Evolutionary conservation across 2,113 vertebrate genomes (phyloP), one percentile per base, ranked within the genome.

Genomic region (Anarhynchus alexandrinus): DNA sequence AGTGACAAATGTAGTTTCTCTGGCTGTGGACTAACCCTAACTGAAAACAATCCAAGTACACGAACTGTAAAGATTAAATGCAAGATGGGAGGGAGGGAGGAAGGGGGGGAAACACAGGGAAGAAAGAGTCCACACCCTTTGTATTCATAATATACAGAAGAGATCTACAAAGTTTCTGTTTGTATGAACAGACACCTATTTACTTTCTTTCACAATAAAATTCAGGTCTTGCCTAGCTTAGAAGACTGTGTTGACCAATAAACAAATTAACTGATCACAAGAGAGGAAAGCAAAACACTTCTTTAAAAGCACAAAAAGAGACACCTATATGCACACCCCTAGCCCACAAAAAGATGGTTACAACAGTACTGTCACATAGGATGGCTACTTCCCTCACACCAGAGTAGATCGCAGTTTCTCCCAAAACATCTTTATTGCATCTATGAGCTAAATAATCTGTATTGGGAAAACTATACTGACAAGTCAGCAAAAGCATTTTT

Each of bases 41-140:
- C 73, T 76, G 91, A 94, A 96, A 94, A 89, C 84, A 92, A 95
- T 84, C 83, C 90, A 86, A 91, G 86, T 47, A 73, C 65, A 15
- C 0, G 23, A 90, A 70, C 77, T 92, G 43, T 26, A 25, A 89
- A 86, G 95, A 95, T 84, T 81, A 94, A 94, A 91, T 72, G 86
- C 61, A 93, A 86, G 80, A 83, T 15, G 58, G 34, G 59, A 40
- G 25, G 34, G 59, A 40, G 25, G n/a, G 12, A 10, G 38, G 36
- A 4, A 10, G 10, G 4, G 32, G 36, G 40, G 54, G 43, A 61
- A 65, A 49, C 52, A 66, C 25, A 47, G 23, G 70, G 85, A 96
- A 84, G 93, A 89, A 72, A 27, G 30, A 92, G 70, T 70, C 84
- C 78, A 82, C 64, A 69, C 62, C 79, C 91, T 95, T 85, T 87